Evolutionary conservation across 2,888 invertebrate species (phyloP).

Genomic region (Lypha dubia): DNA sequence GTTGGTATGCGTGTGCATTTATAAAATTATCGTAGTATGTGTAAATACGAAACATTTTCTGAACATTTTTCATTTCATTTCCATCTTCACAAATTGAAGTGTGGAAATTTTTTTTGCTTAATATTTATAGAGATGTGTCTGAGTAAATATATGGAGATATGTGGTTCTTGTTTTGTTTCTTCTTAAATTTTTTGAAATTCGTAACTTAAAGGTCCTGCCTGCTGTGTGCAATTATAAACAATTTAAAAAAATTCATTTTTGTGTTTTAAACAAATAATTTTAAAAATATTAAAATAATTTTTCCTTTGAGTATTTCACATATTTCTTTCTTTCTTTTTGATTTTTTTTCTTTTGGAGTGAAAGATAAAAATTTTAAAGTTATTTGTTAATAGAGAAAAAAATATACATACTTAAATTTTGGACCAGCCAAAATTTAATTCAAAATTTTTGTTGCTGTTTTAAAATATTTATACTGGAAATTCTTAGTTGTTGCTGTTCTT

Average conservation of each 20-base stretch:
- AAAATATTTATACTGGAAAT: constrained; percentile 65
- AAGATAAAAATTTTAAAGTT: constrained; percentile 37
- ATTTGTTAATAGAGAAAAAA: constrained; percentile 23
- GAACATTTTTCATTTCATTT: constrained; percentile 39
- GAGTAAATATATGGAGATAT: constrained; percentile 31
- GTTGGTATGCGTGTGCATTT: background rate
- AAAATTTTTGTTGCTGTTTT: constrained; percentile 50
- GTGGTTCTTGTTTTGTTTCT: constrained; percentile 8
- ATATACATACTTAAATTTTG: constrained; percentile 76
- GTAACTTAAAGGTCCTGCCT: constrained; percentile 80
- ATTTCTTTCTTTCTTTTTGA: no score
- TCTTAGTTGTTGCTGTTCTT: no score
- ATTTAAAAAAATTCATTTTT: constrained; percentile 29
- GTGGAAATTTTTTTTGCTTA: background rate
- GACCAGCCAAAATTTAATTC: constrained; percentile 80
- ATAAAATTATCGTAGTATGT: background rate
- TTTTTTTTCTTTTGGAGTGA: background rate
- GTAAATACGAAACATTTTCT: constrained; percentile 11
- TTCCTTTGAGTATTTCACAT: constrained; percentile 38
- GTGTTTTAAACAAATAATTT: background rate
- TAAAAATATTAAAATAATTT: constrained; percentile 19
- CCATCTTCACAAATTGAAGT: background rate
- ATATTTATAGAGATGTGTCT: background rate
- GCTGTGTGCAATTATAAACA: constrained; percentile 69
- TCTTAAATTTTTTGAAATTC: constrained; percentile 43